Conservation (phyloP, 2,113 vertebrate genomes). For the Crotophaga sulcirostris region DNA sequence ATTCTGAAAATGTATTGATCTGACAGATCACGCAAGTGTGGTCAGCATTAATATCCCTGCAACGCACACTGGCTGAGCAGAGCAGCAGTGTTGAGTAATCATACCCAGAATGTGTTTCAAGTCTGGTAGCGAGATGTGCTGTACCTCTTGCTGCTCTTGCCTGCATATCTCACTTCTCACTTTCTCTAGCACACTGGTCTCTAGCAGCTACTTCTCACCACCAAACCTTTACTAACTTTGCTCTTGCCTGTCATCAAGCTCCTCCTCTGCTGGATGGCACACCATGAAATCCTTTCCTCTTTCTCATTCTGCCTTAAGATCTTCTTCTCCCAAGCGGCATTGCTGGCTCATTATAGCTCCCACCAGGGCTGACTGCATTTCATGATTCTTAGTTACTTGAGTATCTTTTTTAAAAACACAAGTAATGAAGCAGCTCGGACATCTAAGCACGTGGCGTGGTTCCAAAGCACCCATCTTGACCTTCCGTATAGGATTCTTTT, state of each 20-base stretch:
- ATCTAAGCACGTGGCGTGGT: neutral
- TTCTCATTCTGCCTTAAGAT: neutral
- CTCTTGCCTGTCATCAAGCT: neutral
- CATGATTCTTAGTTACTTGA: neutral
- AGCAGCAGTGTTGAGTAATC: neutral
- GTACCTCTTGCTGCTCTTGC: neutral
- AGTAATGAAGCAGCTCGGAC: neutral
- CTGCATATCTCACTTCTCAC: neutral
- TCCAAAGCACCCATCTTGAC: neutral
- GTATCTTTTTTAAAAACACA: neutral
- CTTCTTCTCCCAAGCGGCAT: neutral
- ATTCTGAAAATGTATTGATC: neutral
- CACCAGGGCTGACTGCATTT: neutral
- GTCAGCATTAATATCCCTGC: neutral
- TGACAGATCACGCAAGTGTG: neutral
- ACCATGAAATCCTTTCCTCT: neutral
- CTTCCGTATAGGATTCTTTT: neutral
- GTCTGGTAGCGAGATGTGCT: neutral
- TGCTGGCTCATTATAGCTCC: neutral
- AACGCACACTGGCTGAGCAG: neutral
- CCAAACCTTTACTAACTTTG: neutral
- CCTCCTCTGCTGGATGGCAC: neutral
- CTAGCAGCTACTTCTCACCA: neutral
- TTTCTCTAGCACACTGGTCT: neutral
- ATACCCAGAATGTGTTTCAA: neutral